Evolutionary conservation across 37 sponge, comb jelly and placozoan genomes (phyloP).

Genomic region (Hexactinellida sp.): DNA sequence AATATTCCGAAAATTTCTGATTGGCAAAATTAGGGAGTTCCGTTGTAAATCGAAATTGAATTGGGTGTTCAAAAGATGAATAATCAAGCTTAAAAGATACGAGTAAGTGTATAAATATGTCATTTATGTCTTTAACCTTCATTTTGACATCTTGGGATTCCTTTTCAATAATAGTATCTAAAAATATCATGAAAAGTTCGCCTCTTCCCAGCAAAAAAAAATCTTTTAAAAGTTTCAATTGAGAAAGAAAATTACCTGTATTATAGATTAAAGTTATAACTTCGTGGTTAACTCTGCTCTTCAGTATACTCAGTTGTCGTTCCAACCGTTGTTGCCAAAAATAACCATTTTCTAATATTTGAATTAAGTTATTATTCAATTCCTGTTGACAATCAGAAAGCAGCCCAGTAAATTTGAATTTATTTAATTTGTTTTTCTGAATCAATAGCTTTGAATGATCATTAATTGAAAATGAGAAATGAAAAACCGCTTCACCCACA

Average conservation of each 20-base stretch:
- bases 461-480: background rate
- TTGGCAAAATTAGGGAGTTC: background rate
- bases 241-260: background rate
- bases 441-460: background rate
- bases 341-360: background rate
- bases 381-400: background rate
- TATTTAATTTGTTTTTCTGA: background rate
- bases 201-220: constrained; percentile 86
- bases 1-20: background rate
- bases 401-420: background rate
- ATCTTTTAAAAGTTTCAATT: constrained; percentile 50
- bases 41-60: background rate
- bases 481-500: background rate
- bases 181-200: constrained; percentile 72
- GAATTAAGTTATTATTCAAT: background rate
- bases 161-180: constrained; percentile 26
- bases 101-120: background rate
- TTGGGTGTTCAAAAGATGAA: background rate
- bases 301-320: background rate
- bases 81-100: background rate
- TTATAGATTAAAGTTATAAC: background rate
- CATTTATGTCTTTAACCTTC: background rate
- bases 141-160: background rate
- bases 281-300: background rate
- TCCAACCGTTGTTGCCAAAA: background rate